phyloP scores from a whole-genome alignment of 2,888 invertebrate genomes.

The Sinhomidia bicolor region DNA sequence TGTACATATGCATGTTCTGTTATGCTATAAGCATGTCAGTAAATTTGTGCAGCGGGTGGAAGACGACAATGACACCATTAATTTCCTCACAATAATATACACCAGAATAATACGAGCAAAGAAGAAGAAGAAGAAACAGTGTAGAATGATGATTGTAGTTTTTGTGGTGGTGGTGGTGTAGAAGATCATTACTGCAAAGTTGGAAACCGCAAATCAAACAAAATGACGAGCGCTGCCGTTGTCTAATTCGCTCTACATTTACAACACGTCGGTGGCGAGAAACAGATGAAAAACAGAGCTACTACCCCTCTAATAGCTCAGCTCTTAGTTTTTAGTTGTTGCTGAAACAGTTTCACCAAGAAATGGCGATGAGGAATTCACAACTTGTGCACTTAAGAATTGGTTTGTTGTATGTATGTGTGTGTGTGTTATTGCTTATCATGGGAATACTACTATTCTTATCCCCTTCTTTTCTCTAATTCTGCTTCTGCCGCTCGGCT shows the following conservation, averaged over 20 bases:
- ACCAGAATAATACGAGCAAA: background rate
- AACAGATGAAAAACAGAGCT: background rate
- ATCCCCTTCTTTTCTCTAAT: background rate
- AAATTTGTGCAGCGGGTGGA: conserved; percentile 69
- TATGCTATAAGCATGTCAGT: conserved; percentile 54
- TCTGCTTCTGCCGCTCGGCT: background rate
- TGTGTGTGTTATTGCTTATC: conserved; percentile 13
- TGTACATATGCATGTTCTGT: background rate
- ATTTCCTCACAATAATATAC: conserved; percentile 57
- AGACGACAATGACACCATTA: conserved; percentile 69
- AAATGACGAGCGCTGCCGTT: conserved; percentile 57
- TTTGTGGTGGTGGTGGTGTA: background rate
- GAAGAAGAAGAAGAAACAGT: background rate
- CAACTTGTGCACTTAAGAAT: too few relatives aligned
- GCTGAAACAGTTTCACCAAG: background rate
- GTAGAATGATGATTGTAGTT: conserved; percentile 36
- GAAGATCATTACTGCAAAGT: conserved; percentile 71
- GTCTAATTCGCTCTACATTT: conserved; percentile 28
- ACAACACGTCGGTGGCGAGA: too few relatives aligned
- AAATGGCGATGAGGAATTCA: background rate
- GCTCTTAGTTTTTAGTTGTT: background rate
- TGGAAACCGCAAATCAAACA: conserved; percentile 77
- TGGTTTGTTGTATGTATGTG: too few relatives aligned
- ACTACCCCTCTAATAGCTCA: background rate
- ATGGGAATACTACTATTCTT: conserved; percentile 41